Evolutionary conservation across 2,113 vertebrate genomes (phyloP), one percentile per base, ranked within the genome.

Genomic region (Pteropus alecto): DNA sequence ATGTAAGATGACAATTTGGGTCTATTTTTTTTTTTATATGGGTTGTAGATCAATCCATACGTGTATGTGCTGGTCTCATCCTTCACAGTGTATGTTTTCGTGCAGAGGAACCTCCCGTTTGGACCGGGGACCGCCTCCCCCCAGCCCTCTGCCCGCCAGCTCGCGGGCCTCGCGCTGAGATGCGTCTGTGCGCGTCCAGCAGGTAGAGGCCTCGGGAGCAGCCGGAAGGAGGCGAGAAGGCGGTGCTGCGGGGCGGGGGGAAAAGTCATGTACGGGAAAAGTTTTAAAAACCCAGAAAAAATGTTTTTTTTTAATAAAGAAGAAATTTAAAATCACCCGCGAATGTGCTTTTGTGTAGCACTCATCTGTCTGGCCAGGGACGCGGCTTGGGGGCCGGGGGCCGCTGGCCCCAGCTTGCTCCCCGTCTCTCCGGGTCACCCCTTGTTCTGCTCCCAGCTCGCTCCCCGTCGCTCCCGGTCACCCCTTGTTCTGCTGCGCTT

Each of bases 1-100:
- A 98, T 98, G 98, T 97, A 97, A 97, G 98, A 98, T 98, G 98
- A 98, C 98, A 97, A 16, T 92, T 92, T 92, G 58, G 97, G 74
- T 98, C 95, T 97, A 97, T 97, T 97, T 97, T 97, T 97, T 97
- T 96, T 96, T 87, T 51, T 51, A 94, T 97, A 96, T 58, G 99
- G 99, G 99, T 99, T 99, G 99, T 99, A 98, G 99, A 99, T 99
- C 99, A 95, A 98, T 99, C 99, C 99, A 98, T 87, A 92, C 8
- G 0, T 63, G 38, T 92, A 92, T 97, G 97, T 97, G 97, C 98
- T 98, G 97, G 98, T 98, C 97, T 96, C 97, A 92, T 70, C 78
- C 90, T 86, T 77, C 63, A 92, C 38, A 19, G 71, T 97, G 93
- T 3, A 7, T 97, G 93, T 97, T 97, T 97, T 96, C 96, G 96